phyloP scores from a whole-genome alignment of 2,113 vertebrate genomes.

The Recurvirostra avosetta region DNA sequence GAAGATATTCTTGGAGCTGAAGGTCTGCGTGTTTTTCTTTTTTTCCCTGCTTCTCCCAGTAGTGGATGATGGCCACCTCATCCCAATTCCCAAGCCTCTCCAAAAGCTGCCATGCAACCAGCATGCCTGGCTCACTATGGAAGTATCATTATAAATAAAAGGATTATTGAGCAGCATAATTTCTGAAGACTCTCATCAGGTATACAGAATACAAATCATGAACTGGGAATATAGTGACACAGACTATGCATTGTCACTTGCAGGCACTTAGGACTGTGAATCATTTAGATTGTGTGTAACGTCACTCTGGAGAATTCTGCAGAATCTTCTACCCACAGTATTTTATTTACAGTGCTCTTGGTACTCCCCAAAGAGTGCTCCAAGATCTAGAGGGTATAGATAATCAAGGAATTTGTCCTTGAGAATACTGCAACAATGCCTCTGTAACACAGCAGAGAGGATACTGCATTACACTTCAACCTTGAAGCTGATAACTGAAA shows the following conservation, averaged over 20 bases:
- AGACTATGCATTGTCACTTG: not conserved
- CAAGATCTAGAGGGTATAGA: not conserved
- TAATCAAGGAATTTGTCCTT: constrained; percentile 5
- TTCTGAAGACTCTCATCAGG: not conserved
- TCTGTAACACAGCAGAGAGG: not conserved
- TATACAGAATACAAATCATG: not conserved
- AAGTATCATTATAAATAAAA: not conserved
- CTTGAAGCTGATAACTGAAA: not conserved
- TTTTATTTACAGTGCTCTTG: not conserved
- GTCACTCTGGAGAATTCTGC: not conserved
- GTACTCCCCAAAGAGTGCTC: not conserved
- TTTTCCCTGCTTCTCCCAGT: not conserved
- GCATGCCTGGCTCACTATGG: not conserved
- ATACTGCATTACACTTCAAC: not conserved
- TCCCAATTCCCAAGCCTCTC: not conserved
- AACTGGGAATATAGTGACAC: not conserved
- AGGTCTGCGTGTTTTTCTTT: not conserved
- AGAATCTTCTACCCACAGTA: not conserved
- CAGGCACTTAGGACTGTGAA: not conserved
- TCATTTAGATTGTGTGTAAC: not conserved
- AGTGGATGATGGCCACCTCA: not conserved
- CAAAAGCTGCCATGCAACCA: not conserved
- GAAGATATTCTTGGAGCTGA: not conserved
- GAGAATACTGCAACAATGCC: not conserved
- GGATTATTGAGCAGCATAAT: not conserved